Percentiles rank a stretch among this genome's conserved stretches.
Conservation (phyloP, 2,797 vertebrate species). For the Helarctos malayanus region DNA sequence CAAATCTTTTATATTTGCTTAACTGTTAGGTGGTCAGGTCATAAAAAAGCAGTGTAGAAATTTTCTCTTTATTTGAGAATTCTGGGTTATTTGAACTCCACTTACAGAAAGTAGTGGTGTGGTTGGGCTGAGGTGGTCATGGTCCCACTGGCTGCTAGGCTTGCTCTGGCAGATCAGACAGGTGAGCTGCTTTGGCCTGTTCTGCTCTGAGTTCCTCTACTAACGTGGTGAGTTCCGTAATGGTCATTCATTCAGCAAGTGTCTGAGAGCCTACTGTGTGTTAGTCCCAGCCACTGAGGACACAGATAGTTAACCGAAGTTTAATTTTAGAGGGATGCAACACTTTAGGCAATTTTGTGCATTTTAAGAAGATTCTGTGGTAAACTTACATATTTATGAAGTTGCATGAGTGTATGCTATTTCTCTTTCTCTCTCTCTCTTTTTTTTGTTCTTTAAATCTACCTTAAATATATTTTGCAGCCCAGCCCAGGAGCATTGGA, state of each 20-base stretch:
- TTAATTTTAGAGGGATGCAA: neutral
- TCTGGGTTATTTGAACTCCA: conserved; percentile 26
- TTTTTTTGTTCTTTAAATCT: conserved; percentile 47
- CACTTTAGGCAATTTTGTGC: neutral
- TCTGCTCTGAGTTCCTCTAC: neutral
- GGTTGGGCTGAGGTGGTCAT: neutral
- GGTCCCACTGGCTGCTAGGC: neutral
- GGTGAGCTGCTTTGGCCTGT: too few species aligned
- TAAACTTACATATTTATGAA: neutral
- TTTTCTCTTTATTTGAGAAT: conserved; percentile 32
- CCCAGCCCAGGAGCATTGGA: conserved; percentile 95
- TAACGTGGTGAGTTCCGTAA: neutral
- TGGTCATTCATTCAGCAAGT: neutral
- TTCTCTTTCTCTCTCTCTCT: conserved; percentile 54
- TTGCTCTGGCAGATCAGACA: neutral
- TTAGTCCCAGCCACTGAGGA: neutral
- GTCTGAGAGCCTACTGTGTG: neutral
- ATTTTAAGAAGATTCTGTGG: conserved; percentile 15
- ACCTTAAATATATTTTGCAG: conserved; percentile 89
- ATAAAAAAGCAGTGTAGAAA: neutral
- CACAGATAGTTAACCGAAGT: neutral
- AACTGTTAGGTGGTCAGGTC: neutral
- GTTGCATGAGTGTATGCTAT: neutral
- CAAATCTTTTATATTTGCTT: neutral
- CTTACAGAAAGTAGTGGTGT: neutral